These are phyloP conservation scores for Xestobium rufovillosum DNA, from an alignment of 2,888 invertebrate species.

Conservation along the genomic window DNA sequence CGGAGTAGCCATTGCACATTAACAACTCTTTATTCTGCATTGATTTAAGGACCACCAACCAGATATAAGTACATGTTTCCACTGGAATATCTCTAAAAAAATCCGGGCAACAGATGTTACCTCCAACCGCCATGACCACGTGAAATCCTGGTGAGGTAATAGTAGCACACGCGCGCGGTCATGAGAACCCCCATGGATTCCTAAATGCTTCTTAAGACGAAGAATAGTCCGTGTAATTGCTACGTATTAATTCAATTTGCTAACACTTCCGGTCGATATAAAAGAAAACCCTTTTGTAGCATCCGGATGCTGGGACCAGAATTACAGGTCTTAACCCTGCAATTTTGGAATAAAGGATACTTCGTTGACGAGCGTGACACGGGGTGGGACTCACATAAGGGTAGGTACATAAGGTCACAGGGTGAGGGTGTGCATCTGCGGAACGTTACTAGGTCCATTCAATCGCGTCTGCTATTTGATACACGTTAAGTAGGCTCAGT, in stretches of 20 bases:
- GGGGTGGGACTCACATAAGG: slow-evolving; percentile 27
- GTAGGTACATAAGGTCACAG: no score
- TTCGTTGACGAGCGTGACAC: slow-evolving; percentile 37
- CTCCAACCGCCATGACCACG: no score
- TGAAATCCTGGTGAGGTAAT: slow-evolving; percentile 39
- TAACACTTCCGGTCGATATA: slow-evolving; percentile 40
- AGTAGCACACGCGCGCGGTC: slow-evolving; percentile 34
- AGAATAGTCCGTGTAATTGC: slow-evolving; percentile 43
- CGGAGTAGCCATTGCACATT: no score
- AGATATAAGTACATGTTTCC: no score
- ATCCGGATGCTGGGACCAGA: slow-evolving; percentile 38
- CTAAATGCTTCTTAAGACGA: slow-evolving; percentile 44
- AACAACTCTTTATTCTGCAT: no score
- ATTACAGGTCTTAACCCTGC: slow-evolving; percentile 42
- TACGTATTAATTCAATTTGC: slow-evolving; percentile 46
- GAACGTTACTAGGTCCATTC: no score
- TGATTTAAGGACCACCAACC: no score
- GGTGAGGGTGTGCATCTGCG: slow-evolving; percentile 24
- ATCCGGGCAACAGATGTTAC: no score
- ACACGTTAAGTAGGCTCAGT: no score
- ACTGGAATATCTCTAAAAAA: no score
- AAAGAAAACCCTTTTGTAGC: slow-evolving; percentile 37
- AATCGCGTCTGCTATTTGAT: no score
- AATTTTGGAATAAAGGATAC: slow-evolving; percentile 39
- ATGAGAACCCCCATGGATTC: slow-evolving; percentile 33